Evolutionary conservation across 2,797 vertebrate genomes (phyloP).

Genomic region (Coreius guichenoti): DNA sequence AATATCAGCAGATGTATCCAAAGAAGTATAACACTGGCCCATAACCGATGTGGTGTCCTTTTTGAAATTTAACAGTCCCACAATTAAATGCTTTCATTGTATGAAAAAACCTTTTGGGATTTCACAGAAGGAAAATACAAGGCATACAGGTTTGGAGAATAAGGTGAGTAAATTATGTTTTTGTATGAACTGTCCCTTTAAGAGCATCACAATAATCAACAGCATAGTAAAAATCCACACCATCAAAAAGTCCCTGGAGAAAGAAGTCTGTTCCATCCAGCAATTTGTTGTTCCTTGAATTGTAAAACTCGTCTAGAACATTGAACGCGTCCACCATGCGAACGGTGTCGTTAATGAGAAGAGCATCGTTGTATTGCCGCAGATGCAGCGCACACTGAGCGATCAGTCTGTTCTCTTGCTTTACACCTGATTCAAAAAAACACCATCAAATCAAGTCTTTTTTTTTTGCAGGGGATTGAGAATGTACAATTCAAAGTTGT

Average conservation of each 20-base stretch:
- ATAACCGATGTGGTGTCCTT: background rate
- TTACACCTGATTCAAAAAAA: slow-evolving; percentile 73
- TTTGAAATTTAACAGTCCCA: background rate
- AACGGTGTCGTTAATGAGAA: slow-evolving; percentile 88
- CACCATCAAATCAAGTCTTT: slow-evolving; percentile 3
- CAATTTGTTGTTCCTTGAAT: background rate
- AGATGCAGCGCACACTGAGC: slow-evolving; percentile 87
- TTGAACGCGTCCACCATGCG: slow-evolving; percentile 84
- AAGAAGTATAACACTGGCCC: background rate
- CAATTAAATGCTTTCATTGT: background rate
- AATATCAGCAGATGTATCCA: background rate
- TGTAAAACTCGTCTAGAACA: slow-evolving; percentile 82
- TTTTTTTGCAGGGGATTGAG: background rate
- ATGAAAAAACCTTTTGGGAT: background rate
- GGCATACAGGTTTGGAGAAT: background rate
- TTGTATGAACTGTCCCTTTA: background rate
- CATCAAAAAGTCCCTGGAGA: slow-evolving; percentile 78
- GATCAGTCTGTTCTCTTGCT: slow-evolving; percentile 62
- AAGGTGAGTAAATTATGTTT: background rate
- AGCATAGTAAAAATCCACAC: slow-evolving; percentile 69
- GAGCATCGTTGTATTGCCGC: slow-evolving; percentile 88
- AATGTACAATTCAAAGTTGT: background rate
- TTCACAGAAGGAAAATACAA: background rate
- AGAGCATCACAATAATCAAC: background rate
- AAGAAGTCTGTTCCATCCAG: slow-evolving; percentile 77